Percentiles rank a stretch among this genome's conserved stretches.
Evolutionary conservation across 2,113 vertebrate species (phyloP).

Genomic region (Vulpes ferrilata): DNA sequence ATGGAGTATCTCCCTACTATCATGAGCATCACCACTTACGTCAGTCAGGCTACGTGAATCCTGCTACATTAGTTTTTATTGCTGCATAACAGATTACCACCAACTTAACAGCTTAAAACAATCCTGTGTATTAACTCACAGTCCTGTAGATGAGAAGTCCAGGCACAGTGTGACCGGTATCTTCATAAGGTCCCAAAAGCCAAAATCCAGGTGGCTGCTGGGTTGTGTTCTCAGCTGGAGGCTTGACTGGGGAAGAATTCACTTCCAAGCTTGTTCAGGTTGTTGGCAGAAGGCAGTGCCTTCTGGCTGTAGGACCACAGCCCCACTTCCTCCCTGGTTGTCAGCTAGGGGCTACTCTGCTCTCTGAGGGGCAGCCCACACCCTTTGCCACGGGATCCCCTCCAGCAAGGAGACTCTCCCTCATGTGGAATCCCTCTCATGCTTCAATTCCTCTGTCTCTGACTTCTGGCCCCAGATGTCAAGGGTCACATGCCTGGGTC

Average conservation of each 20-base stretch:
- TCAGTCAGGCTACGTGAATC: rapidly evolving
- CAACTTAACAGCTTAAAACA: rapidly evolving
- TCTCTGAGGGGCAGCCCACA: neutral
- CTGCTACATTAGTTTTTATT: rapidly evolving
- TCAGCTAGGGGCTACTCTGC: too few species aligned
- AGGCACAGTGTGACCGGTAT: rapidly evolving
- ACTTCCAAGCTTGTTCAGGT: rapidly evolving
- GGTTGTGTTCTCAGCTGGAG: neutral
- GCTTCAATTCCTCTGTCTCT: neutral
- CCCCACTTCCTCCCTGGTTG: rapidly evolving
- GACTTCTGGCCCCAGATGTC: neutral
- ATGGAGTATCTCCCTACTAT: rapidly evolving
- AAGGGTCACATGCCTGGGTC: neutral
- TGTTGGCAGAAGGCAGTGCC: neutral
- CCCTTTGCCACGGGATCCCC: rapidly evolving
- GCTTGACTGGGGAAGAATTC: neutral
- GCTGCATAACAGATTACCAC: rapidly evolving
- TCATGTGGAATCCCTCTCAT: rapidly evolving
- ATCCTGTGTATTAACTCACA: rapidly evolving
- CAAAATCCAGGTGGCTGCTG: neutral
- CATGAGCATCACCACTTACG: rapidly evolving
- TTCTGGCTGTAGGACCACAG: rapidly evolving
- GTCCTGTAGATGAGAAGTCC: neutral
- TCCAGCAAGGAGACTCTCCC: rapidly evolving
- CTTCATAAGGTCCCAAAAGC: neutral